phyloP scores from a whole-genome alignment of 2,888 invertebrate genomes.

The Nomada fucata region DNA sequence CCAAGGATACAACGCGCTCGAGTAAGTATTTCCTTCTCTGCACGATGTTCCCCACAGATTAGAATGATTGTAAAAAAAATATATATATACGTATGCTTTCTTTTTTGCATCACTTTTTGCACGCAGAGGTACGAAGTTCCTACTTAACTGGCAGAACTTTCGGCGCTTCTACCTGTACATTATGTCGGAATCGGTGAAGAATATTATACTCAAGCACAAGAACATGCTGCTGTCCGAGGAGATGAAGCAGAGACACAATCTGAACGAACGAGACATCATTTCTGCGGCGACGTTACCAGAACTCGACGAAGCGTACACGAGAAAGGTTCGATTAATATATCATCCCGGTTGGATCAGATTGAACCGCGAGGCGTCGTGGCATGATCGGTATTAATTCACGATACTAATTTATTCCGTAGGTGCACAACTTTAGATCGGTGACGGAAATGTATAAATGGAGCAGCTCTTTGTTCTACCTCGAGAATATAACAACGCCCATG shows the following conservation, averaged over 20 bases:
- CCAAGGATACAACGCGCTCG: constrained; percentile 96
- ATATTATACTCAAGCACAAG: constrained; percentile 93
- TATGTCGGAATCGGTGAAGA: constrained; percentile 96
- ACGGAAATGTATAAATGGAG: constrained; percentile 94
- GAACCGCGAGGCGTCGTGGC: not conserved
- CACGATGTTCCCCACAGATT: too few species aligned
- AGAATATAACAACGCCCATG: constrained; percentile 93
- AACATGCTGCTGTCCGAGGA: constrained; percentile 90
- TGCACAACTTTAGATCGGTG: constrained; percentile 91
- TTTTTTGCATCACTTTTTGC: too few species aligned
- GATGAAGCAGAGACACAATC: constrained; percentile 87
- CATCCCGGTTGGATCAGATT: not conserved
- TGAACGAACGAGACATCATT: constrained; percentile 93
- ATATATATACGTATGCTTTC: too few species aligned
- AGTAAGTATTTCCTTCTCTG: constrained; percentile 87
- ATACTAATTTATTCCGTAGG: constrained; percentile 83
- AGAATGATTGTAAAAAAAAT: not conserved
- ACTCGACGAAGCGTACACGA: constrained; percentile 95
- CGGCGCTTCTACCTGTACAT: constrained; percentile 95
- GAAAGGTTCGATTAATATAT: constrained; percentile 79
- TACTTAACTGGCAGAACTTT: constrained; percentile 95
- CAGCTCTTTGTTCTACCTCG: constrained; percentile 92
- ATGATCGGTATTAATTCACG: not conserved
- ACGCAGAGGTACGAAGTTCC: constrained; percentile 90
- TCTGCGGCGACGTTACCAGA: constrained; percentile 94